A percentile compares a stretch with the other conserved stretches of the same genome.
Evolutionary conservation across 2,113 vertebrate species (phyloP).

Genomic region (Alces alces): DNA sequence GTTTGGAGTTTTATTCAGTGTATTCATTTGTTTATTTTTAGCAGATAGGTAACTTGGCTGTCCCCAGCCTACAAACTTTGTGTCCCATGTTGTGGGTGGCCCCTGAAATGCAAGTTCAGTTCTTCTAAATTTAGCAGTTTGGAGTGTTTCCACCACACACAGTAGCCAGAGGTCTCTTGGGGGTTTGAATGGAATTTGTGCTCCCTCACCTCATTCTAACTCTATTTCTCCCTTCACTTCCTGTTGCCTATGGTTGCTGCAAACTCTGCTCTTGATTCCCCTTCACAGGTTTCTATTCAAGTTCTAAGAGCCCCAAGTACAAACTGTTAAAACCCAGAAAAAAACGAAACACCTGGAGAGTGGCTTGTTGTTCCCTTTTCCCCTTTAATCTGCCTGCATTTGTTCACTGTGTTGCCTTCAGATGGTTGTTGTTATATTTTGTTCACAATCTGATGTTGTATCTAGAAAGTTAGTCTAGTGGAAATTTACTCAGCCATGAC

Average conservation of each 20-base stretch:
- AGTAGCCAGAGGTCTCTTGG: neutral
- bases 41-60: neutral
- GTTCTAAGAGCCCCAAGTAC: neutral
- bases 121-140: neutral
- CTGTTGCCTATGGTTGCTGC: neutral
- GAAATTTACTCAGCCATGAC: neutral
- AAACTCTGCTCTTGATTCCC: neutral
- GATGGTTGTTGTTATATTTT: neutral
- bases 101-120: neutral
- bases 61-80: neutral
- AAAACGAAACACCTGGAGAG: neutral
- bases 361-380: neutral
- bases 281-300: neutral
- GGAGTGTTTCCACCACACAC: neutral
- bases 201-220: neutral
- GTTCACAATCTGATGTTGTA: neutral
- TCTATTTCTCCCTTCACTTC: neutral
- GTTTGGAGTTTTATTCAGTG: neutral
- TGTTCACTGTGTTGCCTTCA: neutral
- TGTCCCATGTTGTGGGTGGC: neutral
- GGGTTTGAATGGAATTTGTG: neutral
- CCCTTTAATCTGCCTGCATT: neutral
- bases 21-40: neutral
- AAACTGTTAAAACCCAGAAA: neutral
- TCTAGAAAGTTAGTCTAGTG: neutral